Evolutionary conservation across 2,888 invertebrate genomes (phyloP), one percentile per base, ranked within the genome.

Genomic region (Myopa tessellatipennis): DNA sequence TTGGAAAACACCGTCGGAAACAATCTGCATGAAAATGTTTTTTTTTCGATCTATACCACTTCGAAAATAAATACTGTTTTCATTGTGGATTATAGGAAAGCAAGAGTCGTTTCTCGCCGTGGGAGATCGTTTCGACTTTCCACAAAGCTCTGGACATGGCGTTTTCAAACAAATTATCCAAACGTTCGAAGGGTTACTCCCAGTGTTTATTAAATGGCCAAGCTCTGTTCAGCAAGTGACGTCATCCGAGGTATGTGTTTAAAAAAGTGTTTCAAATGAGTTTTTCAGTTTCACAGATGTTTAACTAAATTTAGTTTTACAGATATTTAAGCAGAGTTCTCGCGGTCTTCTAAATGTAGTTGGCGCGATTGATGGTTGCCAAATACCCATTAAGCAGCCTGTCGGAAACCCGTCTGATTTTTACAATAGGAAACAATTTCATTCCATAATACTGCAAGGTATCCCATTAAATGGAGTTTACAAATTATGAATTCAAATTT

Each of bases 311-410:
- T n/a, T n/a, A n/a, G n/a, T n/a, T 68, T 68, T 14, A n/a, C 6
- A 71, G 52, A 65, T 52, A 4, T 74, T 67, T 36, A 52, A 76
- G 14, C 16, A 61, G 26, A 18, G 61, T 26, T 70, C 76, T 4
- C 2, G 40, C 34, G 70, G 70, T 12, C 16, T 70, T 26, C 26
- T 18, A 16, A 58, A 68, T 40, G 63, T 74, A 16, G 65, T 76
- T 70, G 76, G 76, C 5, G 63, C 52, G 5, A 70, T 76, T 14
- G 76, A 70, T 69, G 63, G 70, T n/a, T 76, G 76, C 18, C 70
- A 76, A 40, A 76, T 76, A 38, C 76, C 70, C 1, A 76, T 76
- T 6, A 76, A 76, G 16, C 75, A 75, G 36, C 75, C 67, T n/a
- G 40, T 55, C 12, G 61, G 50, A n/a, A 70, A 63, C 7, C 18